Conservation (phyloP, 2,113 vertebrate species). For the Copsychus sechellarum region DNA sequence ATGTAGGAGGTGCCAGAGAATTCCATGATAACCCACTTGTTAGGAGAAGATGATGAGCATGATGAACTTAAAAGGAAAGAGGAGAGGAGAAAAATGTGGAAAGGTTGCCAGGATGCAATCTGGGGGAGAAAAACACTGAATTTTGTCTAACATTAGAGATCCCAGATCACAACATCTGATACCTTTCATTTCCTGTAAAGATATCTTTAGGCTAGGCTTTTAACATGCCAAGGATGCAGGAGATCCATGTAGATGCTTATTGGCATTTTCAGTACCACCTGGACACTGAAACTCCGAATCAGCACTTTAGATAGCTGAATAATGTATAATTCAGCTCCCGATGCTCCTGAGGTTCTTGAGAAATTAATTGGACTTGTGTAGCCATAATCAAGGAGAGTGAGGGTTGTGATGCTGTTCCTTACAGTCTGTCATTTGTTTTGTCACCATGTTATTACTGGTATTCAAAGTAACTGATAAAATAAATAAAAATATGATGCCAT, state of each 20-base stretch:
- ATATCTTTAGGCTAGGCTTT: background rate
- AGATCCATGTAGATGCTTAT: background rate
- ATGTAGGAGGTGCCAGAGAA: conserved; percentile 22
- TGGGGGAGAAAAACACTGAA: background rate
- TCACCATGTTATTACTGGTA: background rate
- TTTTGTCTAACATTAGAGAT: background rate
- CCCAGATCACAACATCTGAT: background rate
- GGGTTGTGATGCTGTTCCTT: background rate
- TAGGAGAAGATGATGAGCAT: background rate
- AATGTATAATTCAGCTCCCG: background rate
- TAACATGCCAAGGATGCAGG: background rate
- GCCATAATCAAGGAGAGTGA: background rate
- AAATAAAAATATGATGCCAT: background rate
- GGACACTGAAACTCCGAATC: background rate
- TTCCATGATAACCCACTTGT: conserved; percentile 9
- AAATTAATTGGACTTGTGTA: background rate
- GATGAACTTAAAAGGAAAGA: background rate
- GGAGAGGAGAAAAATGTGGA: background rate
- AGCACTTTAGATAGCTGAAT: background rate
- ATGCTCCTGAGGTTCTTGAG: background rate
- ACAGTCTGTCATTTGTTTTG: background rate
- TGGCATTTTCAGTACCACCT: background rate
- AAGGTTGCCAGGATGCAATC: background rate
- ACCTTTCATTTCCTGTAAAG: background rate
- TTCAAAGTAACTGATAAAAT: background rate